phyloP scores from a whole-genome alignment of 2,797 vertebrate species.

The Hapalemur alaotrensis region DNA sequence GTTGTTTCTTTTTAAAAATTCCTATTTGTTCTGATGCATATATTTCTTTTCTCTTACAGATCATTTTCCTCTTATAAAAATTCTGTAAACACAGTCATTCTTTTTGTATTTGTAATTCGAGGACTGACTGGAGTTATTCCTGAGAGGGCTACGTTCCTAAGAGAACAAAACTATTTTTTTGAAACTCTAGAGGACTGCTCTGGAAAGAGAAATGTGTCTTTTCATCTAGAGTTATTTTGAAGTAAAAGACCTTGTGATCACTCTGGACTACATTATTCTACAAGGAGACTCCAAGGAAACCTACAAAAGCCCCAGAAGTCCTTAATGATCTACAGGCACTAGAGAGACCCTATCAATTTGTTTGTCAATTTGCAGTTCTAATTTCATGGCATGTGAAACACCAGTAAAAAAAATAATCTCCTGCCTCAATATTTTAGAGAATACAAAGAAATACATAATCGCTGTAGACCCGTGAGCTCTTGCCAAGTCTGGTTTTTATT shows the following conservation, averaged over 20 bases:
- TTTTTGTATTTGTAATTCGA: conserved; percentile 5
- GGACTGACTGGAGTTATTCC: not conserved
- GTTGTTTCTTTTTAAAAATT: not conserved
- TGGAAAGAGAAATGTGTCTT: not conserved
- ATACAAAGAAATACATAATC: conserved; percentile 60
- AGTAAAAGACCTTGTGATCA: not conserved
- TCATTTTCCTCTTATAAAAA: not conserved
- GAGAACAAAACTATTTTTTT: not conserved
- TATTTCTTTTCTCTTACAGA: not conserved
- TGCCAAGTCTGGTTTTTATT: conserved; percentile 76
- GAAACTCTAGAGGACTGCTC: not conserved
- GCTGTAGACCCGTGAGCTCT: conserved; percentile 54
- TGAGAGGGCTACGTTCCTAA: not conserved
- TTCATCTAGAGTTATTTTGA: not conserved
- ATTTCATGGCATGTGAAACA: conserved; percentile 33
- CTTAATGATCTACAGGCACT: not conserved
- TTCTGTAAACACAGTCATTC: not conserved
- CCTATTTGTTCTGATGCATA: not conserved
- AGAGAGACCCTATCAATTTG: not conserved
- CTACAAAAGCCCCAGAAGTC: not conserved
- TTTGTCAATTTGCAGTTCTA: conserved; percentile 19
- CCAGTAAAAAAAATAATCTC: not conserved
- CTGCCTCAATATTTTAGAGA: conserved; percentile 39
- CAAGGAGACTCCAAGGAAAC: not conserved
- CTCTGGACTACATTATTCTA: not conserved